Conservation (phyloP, 2,113 vertebrate genomes). For the Romanogobio albipinnatus region DNA sequence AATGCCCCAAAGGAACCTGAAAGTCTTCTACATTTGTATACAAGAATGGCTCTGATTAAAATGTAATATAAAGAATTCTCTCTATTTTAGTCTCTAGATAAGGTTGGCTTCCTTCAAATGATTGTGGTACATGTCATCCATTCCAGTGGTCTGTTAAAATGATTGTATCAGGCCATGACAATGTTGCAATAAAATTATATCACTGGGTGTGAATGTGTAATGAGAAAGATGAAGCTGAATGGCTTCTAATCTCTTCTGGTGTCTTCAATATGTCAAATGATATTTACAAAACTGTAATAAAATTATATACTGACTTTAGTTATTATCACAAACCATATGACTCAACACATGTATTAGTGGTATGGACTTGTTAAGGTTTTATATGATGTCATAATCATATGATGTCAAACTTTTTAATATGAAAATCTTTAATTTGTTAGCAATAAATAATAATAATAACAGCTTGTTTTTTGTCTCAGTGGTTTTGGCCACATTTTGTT, state of each 20-base stretch:
- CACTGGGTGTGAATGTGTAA: neutral
- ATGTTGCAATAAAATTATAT: neutral
- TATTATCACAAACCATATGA: neutral
- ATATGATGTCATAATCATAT: neutral
- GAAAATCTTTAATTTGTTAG: neutral
- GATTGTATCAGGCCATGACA: neutral
- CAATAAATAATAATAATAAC: no score
- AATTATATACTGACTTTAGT: neutral
- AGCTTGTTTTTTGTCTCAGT: neutral
- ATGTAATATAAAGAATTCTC: neutral
- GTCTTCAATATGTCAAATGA: neutral
- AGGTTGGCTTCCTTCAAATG: neutral
- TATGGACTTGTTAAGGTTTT: neutral
- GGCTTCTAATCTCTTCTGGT: neutral
- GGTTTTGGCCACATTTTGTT: neutral
- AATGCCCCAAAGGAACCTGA: neutral
- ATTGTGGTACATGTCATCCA: neutral
- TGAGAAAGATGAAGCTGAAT: neutral
- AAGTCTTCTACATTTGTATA: neutral
- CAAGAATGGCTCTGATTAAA: neutral
- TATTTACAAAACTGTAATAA: neutral
- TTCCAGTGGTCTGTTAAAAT: neutral
- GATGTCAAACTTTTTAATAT: neutral
- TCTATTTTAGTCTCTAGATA: no score
- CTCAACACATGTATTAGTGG: neutral